Evolutionary conservation across 2,113 vertebrate species (phyloP), one percentile per base, ranked within the genome.

Genomic region (Phalacrocorax brasilianus): DNA sequence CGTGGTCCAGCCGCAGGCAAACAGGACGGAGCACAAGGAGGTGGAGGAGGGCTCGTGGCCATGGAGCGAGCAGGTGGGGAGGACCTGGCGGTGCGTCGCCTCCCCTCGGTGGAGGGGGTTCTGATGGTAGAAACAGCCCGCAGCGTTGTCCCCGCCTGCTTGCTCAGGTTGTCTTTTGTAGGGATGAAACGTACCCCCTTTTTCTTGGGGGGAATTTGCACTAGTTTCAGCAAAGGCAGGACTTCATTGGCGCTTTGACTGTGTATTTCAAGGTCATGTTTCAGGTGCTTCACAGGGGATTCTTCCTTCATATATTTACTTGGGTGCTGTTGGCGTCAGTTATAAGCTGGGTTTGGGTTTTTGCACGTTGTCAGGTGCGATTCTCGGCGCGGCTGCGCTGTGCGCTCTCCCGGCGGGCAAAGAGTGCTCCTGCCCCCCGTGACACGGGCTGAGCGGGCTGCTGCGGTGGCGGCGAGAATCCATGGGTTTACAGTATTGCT

Each of bases 401-500:
- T 28, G 42, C 6, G 1, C 20, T 38, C 6, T 68, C 7, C 45
- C 1, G 7, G 66, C 47, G 22, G 77, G 18, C 32, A 19, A 0
- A 1, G 0, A 1, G 63, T 20, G 53, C 1, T 68, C 38, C 58
- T 55, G 63, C 19, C 32, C 8, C 30, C 58, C 0, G 0, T 5
- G 35, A 0, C 23, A 4, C 0, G 80, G 72, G 26, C 74, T 67
- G 50, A 7, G 6, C 58, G 8, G 38, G 56, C 71, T 52, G 55
- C 42, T 14, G 32, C 53, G 23, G 19, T 3, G 12, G 2, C 0
- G 0, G 8, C 2, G 32, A 17, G 21, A 40, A 2, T 12, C n/a
- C 0, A 2, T 0, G 33, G 3, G 23, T n/a, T 44, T 22, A 1
- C 30, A 1, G 11, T 3, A 14, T 1, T 4, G 77, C 0, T 21